These are phyloP conservation scores for Odontomyia ornata DNA, from an alignment of 2,888 invertebrate genomes.

Conservation along the genomic window DNA sequence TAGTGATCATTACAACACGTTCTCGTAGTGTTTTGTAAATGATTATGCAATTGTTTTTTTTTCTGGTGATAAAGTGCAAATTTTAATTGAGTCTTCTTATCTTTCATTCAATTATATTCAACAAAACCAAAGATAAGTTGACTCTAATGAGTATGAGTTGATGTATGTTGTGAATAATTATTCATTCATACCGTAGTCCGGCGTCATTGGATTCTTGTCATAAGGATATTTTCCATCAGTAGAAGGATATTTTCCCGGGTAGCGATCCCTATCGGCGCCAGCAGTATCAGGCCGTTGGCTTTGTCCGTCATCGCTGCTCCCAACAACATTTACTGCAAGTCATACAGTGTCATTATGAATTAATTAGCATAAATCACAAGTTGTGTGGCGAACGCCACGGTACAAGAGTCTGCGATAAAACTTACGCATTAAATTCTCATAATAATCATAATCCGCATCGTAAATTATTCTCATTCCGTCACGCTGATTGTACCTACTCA, in stretches of 20 bases:
- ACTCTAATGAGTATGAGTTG: background rate
- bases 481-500: slow-evolving; percentile 86
- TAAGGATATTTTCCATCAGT: slow-evolving; percentile 54
- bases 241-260: slow-evolving; percentile 60
- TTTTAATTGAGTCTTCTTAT: background rate
- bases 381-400: background rate
- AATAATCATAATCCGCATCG: slow-evolving; percentile 92
- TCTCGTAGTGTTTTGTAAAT: slow-evolving; percentile 47
- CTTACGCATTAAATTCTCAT: slow-evolving; percentile 93
- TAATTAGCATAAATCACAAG: background rate
- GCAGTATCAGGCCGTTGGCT: slow-evolving; percentile 56
- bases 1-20: slow-evolving; percentile 44
- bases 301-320: slow-evolving; percentile 58
- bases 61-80: background rate
- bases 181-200: slow-evolving; percentile 49
- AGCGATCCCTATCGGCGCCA: slow-evolving; percentile 62
- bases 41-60: background rate
- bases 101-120: background rate
- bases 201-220: slow-evolving; percentile 59
- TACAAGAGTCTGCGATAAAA: slow-evolving; percentile 52
- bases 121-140: background rate
- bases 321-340: slow-evolving; percentile 64
- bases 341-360: background rate
- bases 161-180: background rate
- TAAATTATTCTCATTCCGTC: slow-evolving; percentile 89